phyloP scores from a whole-genome alignment of 2,888 invertebrate genomes.

The Protodeltote pygarga region DNA sequence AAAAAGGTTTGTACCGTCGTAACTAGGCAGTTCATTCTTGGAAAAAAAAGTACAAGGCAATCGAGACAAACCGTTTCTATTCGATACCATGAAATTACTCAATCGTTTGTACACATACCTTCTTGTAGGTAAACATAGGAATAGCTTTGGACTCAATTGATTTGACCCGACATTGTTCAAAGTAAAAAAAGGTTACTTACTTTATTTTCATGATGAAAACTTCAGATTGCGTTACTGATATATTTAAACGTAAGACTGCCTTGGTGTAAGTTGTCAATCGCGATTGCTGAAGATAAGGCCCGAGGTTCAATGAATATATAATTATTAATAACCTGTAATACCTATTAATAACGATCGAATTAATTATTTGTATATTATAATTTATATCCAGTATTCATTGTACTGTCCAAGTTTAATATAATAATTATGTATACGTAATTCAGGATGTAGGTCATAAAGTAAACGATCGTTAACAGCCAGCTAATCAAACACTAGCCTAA shows the following conservation, averaged over 20 bases:
- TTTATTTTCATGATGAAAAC: background rate
- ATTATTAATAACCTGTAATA: too few species aligned
- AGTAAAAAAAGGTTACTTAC: background rate
- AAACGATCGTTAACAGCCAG: conserved; percentile 9
- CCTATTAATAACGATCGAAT: too few species aligned
- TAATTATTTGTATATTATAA: too few species aligned
- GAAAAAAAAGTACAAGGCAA: conserved; percentile 47
- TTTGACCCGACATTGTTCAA: conserved; percentile 37
- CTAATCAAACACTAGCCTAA: conserved; percentile 5
- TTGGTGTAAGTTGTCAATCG: too few species aligned
- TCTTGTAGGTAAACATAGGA: conserved; percentile 46
- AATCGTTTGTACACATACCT: conserved; percentile 36
- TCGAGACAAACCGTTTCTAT: conserved; percentile 42
- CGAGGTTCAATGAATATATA: too few species aligned
- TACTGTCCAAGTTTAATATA: too few species aligned
- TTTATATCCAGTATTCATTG: too few species aligned
- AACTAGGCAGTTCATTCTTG: conserved; percentile 53
- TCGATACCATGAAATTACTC: conserved; percentile 51
- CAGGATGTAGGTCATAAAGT: conserved; percentile 17
- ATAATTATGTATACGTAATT: too few species aligned
- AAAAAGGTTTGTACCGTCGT: conserved; percentile 46
- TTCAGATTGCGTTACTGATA: too few species aligned
- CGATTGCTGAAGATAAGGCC: too few species aligned
- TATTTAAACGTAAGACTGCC: too few species aligned
- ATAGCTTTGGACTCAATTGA: conserved; percentile 30